Conservation (phyloP, 2,888 invertebrate genomes). For the Lamellibrachia satsuma region DNA sequence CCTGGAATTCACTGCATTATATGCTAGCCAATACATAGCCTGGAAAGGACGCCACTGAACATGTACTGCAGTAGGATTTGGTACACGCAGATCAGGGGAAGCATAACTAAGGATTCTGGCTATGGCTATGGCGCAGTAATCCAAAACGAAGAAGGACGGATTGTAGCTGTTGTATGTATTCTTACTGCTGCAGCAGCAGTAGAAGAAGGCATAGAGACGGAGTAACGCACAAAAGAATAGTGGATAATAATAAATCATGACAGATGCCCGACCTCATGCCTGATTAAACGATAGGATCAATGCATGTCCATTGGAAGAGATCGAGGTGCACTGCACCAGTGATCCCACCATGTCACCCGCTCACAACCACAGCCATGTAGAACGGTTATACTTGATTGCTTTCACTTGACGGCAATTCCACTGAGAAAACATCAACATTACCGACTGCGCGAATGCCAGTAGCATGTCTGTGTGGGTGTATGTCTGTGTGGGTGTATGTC, state of each 20-base stretch:
- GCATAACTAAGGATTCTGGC: too few relatives aligned
- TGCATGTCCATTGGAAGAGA: neutral
- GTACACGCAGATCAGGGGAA: too few relatives aligned
- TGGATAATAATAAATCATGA: neutral
- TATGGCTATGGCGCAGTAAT: too few relatives aligned
- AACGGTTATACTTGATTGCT: constrained; percentile 8
- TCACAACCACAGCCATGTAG: neutral
- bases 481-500: neutral
- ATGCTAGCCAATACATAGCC: too few relatives aligned
- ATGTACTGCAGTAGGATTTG: too few relatives aligned
- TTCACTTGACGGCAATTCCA: neutral
- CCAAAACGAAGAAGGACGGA: too few relatives aligned
- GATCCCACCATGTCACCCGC: neutral
- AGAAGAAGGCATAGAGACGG: neutral
- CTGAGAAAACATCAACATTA: neutral
- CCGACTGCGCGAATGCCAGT: neutral
- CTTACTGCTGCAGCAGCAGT: neutral
- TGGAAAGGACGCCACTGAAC: too few relatives aligned
- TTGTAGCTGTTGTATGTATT: neutral
- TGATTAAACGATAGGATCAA: neutral
- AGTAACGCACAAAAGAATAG: neutral
- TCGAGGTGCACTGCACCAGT: neutral
- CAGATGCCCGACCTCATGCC: neutral
- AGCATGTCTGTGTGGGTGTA: neutral
- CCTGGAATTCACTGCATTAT: too few relatives aligned